Evolutionary conservation across 2,797 vertebrate genomes (phyloP).

Genomic region (Oreortyx pictus): DNA sequence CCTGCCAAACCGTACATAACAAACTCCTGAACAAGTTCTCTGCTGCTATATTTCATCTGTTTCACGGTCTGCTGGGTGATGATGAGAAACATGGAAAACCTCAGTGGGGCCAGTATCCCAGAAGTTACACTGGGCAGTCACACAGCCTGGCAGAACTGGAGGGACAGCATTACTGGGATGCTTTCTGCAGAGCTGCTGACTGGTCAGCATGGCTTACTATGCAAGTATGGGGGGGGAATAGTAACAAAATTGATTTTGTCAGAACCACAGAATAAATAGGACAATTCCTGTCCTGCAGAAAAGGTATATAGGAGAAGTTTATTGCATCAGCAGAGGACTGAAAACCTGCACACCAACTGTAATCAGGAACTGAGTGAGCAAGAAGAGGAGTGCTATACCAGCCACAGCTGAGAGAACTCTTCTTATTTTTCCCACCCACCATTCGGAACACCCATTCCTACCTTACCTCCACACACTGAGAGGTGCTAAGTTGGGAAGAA

Average conservation of each 20-base stretch:
- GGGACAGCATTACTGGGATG: slow-evolving; percentile 57
- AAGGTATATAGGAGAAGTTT: slow-evolving; percentile 23
- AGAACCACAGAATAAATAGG: slow-evolving; percentile 60
- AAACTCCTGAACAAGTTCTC: background rate
- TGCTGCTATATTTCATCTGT: background rate
- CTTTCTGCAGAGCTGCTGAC: slow-evolving; percentile 21
- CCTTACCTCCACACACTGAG: background rate
- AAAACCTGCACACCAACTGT: slow-evolving; percentile 16
- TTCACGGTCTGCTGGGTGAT: background rate
- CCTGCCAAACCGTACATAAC: background rate
- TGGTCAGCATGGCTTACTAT: slow-evolving; percentile 26
- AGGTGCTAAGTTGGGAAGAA: background rate
- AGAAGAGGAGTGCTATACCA: background rate
- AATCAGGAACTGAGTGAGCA: background rate
- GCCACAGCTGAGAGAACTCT: rapidly evolving
- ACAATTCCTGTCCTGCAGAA: slow-evolving; percentile 52
- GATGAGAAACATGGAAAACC: background rate
- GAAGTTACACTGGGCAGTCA: slow-evolving; percentile 11
- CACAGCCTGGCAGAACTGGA: slow-evolving; percentile 50
- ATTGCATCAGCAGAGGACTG: background rate
- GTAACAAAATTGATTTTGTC: slow-evolving; percentile 59
- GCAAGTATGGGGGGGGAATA: background rate
- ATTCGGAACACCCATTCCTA: background rate
- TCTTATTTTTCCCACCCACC: background rate
- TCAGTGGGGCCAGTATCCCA: background rate